Evolutionary conservation across 2,113 vertebrate genomes (phyloP), one percentile per base, ranked within the genome.

Genomic region (Azemiops feae): DNA sequence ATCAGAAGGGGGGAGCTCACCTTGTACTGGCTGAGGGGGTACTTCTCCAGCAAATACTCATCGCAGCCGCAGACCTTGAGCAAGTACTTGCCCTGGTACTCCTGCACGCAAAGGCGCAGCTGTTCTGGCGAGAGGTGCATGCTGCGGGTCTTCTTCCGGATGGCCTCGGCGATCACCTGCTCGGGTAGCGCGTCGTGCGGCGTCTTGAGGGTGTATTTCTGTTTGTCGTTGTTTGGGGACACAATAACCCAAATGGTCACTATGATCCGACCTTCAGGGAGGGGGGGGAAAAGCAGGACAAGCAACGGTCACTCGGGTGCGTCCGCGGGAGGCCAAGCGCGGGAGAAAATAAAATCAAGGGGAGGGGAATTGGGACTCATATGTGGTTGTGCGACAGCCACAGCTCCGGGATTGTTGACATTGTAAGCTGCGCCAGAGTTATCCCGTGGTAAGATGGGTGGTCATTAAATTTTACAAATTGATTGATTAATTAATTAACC

Each of bases 181-280:
- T 98, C 98, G 11, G 98, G 98, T 81, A 98, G 95, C 43, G 96
- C 97, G 93, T 98, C 97, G 0, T 98, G 98, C 3, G 95, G 95
- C 85, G 97, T 97, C 97, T 98, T 98, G 53, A 98, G 96, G 0
- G 98, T 98, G 96, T 98, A 98, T 89, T 98, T 98, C 96, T 98
- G 98, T 96, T 98, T 98, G 89, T 98, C 97, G 94, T 98, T 98
- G 1, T 97, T 98, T 0, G 98, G 98, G 81, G 98, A 98, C 86
- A 98, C 97, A 6, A 98, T 98, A 34, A 98, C 98, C 98, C 98
- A 98, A 93, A 98, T 98, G 11, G 98, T 98, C 34, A 98, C 98
- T 0, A 98, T 98, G 92, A 98, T 92, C 91, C 97, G 97, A 2
- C 98, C 97, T 98, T 93, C 50, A 74, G 87, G 95, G n/a, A 58